Conservation (phyloP, 2,888 invertebrate genomes). For the Steinernema carpocapsae region DNA sequence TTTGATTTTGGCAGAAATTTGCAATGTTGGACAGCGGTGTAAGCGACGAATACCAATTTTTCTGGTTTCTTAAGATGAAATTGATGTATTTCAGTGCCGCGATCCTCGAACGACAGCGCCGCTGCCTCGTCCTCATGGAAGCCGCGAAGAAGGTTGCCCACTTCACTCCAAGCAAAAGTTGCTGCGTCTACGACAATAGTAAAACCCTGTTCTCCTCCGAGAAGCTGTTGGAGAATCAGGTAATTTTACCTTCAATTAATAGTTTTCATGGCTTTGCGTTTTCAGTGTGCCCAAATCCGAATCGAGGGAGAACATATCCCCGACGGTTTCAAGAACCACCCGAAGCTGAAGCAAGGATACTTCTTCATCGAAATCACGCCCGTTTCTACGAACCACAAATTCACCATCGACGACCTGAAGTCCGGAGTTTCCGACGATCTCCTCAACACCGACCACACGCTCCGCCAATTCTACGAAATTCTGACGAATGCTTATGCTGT, state of each 20-base stretch:
- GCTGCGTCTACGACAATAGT: not conserved
- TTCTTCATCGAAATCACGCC: conserved; percentile 3
- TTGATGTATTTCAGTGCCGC: not conserved
- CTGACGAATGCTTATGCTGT: conserved; percentile 1
- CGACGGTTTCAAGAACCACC: not conserved
- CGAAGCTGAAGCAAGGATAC: not conserved
- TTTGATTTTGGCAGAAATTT: too few relatives aligned
- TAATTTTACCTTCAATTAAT: not conserved
- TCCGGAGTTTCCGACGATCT: not conserved
- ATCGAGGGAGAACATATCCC: not conserved
- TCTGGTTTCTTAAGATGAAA: too few relatives aligned
- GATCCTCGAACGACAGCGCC: not conserved
- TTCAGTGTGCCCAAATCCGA: not conserved
- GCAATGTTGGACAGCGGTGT: too few relatives aligned
- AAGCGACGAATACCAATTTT: too few relatives aligned
- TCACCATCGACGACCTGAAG: not conserved
- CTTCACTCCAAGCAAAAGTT: not conserved
- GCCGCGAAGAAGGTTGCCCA: not conserved
- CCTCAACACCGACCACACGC: not conserved
- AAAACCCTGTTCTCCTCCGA: not conserved
- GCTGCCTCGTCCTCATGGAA: not conserved
- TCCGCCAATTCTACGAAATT: conserved; percentile 13
- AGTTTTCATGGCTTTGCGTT: not conserved
- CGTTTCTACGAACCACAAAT: not conserved
- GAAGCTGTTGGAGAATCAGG: not conserved